Percentiles rank a stretch among this genome's conserved stretches.
Conservation (phyloP, 2,113 vertebrate genomes). For the Neopipo cinnamomea region DNA sequence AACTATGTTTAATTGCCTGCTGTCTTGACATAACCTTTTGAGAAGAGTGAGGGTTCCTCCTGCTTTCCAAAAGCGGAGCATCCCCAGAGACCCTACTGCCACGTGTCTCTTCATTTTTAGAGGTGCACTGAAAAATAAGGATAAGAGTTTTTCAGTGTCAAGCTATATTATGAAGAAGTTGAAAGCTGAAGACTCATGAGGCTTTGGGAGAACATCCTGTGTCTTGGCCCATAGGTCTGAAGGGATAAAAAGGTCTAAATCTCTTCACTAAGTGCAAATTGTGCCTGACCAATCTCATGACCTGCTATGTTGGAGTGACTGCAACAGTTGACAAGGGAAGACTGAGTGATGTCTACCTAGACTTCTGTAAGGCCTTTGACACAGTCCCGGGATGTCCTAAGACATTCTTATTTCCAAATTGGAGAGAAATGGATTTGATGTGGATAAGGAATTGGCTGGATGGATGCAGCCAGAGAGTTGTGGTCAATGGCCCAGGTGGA, state of each 20-base stretch:
- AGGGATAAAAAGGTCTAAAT: neutral
- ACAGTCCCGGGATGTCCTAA: neutral
- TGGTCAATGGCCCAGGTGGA: neutral
- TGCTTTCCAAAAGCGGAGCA: neutral
- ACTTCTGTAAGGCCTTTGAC: neutral
- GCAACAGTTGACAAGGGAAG: neutral
- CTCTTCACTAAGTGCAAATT: neutral
- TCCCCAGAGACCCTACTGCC: neutral
- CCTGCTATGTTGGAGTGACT: neutral
- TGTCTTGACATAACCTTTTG: conserved; percentile 7
- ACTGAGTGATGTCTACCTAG: neutral
- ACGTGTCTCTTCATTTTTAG: neutral
- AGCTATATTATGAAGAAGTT: neutral
- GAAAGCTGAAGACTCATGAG: neutral
- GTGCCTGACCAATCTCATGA: neutral
- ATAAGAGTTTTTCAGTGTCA: neutral
- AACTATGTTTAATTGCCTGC: neutral
- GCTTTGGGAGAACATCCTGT: neutral
- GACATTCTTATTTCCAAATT: neutral
- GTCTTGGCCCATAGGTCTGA: neutral
- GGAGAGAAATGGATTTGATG: neutral
- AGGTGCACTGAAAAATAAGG: neutral
- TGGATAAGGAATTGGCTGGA: neutral
- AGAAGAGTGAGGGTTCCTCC: neutral
- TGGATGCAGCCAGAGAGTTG: neutral